Evolutionary conservation across 2,888 invertebrate species (phyloP).

Genomic region (Coremacera marginata): DNA sequence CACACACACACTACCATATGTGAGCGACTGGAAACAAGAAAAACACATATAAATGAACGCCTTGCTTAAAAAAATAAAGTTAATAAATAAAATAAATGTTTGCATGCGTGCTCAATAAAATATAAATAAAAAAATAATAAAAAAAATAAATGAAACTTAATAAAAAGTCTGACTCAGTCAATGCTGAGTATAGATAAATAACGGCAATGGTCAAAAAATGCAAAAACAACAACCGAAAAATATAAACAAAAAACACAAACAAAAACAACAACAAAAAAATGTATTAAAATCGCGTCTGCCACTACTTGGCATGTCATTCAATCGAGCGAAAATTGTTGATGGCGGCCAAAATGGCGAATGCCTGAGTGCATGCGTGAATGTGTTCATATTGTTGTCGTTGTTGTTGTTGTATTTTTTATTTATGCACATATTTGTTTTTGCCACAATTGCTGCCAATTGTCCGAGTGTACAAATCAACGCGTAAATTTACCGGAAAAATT

Average conservation of each 20-base stretch:
- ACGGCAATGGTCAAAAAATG: constrained; percentile 11
- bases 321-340: constrained; percentile 43
- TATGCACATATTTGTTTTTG: constrained; percentile 1
- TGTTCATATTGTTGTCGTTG: constrained; percentile 1
- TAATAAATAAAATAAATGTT: constrained; percentile 8
- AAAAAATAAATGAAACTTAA: constrained; percentile 16
- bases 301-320: constrained; percentile 14
- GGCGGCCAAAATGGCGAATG: constrained; percentile 47
- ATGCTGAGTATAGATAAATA: background rate
- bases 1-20: constrained; percentile 13
- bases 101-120: constrained; percentile 4
- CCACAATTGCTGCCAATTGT: constrained; percentile 35
- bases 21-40: constrained; percentile 38
- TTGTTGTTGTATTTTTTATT: constrained; percentile 17
- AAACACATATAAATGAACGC: constrained; percentile 17
- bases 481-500: constrained; percentile 40
- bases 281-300: constrained; percentile 6
- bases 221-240: background rate
- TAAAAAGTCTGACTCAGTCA: constrained; percentile 25
- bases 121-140: background rate
- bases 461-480: constrained; percentile 35
- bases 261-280: background rate
- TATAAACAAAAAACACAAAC: background rate
- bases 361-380: constrained; percentile 10
- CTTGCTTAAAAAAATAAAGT: constrained; percentile 1